Evolutionary conservation across 2,888 invertebrate species (phyloP), one percentile per base, ranked within the genome.

Genomic region (Drosophila acutilabella): DNA sequence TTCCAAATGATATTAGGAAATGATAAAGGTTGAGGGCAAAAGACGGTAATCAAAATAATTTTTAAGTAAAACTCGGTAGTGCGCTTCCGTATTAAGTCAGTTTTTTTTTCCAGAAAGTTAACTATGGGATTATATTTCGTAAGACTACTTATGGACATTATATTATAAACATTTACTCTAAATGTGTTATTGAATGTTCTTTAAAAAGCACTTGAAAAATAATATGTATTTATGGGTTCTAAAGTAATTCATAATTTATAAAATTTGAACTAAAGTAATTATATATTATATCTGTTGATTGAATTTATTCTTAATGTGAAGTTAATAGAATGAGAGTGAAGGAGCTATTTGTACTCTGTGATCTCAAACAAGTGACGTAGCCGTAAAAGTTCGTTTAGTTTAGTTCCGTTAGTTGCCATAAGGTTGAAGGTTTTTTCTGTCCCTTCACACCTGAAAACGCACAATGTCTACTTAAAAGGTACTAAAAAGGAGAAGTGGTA

Each of bases 381-480:
- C 6, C 23, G 6, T 23, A 23, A 6, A 6, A 36, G 33, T 44
- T 20, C 20, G 11, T 54, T 42, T 26, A 36, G 36, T 23, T 45
- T 2, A 44, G 11, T 45, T 57, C 45, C 36, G 36, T 23, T 45
- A 36, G n/a, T 64, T 56, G 58, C 64, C 65, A 57, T 75, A 75
- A 79, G 42, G 40, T 58, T 53, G 26, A 59, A 62, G 62, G 52
- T 56, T 79, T 87, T 76, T 76, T 67, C 79, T 82, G 84, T 82
- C 76, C 57, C 73, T 81, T 69, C 36, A 56, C 64, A 65, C 68
- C 67, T 59, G 23, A 68, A 72, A 52, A 61, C 18, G 42, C 57
- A 45, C 48, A n/a, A n/a, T n/a, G n/a, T 67, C 54, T 69, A 61
- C n/a, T 36, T 23, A 20, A 36, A 30, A 41, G 38, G 23, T 45